Percentiles rank a stretch among this genome's conserved stretches.
Evolutionary conservation across 2,797 vertebrate genomes (phyloP).

Genomic region (Siniperca scherzeri): DNA sequence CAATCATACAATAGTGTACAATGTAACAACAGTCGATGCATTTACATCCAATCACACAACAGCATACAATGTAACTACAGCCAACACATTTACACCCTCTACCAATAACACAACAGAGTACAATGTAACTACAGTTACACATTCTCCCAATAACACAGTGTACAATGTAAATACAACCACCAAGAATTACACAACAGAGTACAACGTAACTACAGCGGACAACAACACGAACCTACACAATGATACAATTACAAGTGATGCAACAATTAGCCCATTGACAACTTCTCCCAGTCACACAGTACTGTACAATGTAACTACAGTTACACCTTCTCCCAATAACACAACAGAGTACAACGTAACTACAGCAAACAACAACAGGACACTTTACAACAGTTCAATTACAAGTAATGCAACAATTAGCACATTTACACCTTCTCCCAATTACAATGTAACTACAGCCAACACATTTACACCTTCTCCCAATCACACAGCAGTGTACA

Average conservation of each 20-base stretch:
- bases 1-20: no score
- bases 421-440: no score
- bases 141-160: neutral
- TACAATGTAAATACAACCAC: neutral
- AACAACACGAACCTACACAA: neutral
- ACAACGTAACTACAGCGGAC: neutral
- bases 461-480: neutral
- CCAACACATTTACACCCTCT: neutral
- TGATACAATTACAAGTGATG: neutral
- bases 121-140: slow-evolving; percentile 10
- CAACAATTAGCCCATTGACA: neutral
- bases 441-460: neutral
- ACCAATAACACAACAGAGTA: neutral
- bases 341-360: neutral
- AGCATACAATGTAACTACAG: neutral
- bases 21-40: no score
- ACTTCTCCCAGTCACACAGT: neutral
- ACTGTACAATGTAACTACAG: neutral
- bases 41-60: no score
- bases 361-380: neutral
- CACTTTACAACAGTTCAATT: no score
- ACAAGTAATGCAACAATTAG: neutral
- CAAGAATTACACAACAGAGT: slow-evolving; percentile 1
- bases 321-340: neutral
- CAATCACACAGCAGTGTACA: slow-evolving; percentile 4